Conservation (phyloP, 2,888 invertebrate species). For the Meloe dianella region DNA sequence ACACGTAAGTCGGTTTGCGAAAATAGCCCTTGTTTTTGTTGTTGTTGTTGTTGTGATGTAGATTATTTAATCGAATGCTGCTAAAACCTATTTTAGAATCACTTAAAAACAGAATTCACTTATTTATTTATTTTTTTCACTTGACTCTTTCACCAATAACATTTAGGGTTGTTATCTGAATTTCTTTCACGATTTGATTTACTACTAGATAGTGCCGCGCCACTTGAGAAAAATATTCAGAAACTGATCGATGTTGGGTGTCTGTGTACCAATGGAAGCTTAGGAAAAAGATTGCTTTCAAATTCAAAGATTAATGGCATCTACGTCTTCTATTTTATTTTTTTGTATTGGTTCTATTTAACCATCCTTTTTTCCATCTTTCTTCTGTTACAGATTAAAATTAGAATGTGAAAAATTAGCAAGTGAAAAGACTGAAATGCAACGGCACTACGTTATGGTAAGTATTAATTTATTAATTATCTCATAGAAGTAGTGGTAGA, state of each 20-base stretch:
- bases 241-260: conserved; percentile 7
- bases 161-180: conserved; percentile 1
- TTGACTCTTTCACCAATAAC: not conserved
- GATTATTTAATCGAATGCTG: no score
- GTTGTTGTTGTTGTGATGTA: no score
- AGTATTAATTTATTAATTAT: conserved; percentile 55
- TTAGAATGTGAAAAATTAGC: conserved; percentile 86
- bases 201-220: not conserved
- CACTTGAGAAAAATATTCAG: conserved; percentile 3
- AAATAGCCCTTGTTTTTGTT: no score
- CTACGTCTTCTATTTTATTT: not conserved
- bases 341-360: conserved; percentile 15
- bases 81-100: no score
- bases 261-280: not conserved
- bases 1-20: no score
- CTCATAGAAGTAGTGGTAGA: not conserved
- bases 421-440: conserved; percentile 87
- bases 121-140: not conserved
- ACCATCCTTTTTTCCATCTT: conserved; percentile 5
- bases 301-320: not conserved
- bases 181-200: not conserved
- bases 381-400: conserved; percentile 71
- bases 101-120: no score
- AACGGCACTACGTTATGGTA: conserved; percentile 88
- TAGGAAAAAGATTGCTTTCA: conserved; percentile 1